Base-by-base conservation (phyloP, 2,797 vertebrate species). In the Oryzias dopingdopingensis region DNA sequence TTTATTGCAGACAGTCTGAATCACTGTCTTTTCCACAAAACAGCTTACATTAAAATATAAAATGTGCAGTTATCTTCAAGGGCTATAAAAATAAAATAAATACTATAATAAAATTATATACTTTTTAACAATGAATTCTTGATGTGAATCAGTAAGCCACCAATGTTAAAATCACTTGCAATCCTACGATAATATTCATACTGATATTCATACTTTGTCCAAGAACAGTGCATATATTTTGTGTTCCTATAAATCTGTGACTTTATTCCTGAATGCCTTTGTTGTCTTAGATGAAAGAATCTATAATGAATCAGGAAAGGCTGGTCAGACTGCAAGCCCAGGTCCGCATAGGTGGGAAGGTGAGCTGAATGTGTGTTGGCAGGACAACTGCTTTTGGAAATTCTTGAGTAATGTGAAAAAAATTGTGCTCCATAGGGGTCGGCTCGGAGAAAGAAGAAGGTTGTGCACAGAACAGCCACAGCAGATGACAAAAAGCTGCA, bases 361-460 rank as follows among this genome's bases (percentile, higher is more conserved):
- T 99, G 89, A 91, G 84, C 15, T 42, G 0, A 1, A 51, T 40
- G 10, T 14, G 52, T 17, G 4, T 14, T 43, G 1, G 6, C 5
- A 55, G 46, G 42, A 14, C 0, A 23, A 7, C 32, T 41, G 1
- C 14, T 1, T 4, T 44, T 32, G 1, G 3, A 17, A 44, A 44
- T 37, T 23, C 4, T 32, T 32, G 1, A 3, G 14, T 60, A 3
- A 23, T 40, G 48, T 23, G 4, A 3, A 12, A 1, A 7, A 50
- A 0, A 16, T 49, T 66, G 14, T 76, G 4, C 1, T n/a, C 1
- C 24, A 15, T 37, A 98, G 96, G 97, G 96, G 56, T 96, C 96
- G 55, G 97, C 96, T 44, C 96, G 96, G 75, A 95, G 96, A 91
- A 99, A 99, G 97, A 99, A 98, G 95, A 98, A 98, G 95, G 96